Evolutionary conservation across 2,888 invertebrate species (phyloP).

Genomic region (Dimorphilus gyrociliatus): DNA sequence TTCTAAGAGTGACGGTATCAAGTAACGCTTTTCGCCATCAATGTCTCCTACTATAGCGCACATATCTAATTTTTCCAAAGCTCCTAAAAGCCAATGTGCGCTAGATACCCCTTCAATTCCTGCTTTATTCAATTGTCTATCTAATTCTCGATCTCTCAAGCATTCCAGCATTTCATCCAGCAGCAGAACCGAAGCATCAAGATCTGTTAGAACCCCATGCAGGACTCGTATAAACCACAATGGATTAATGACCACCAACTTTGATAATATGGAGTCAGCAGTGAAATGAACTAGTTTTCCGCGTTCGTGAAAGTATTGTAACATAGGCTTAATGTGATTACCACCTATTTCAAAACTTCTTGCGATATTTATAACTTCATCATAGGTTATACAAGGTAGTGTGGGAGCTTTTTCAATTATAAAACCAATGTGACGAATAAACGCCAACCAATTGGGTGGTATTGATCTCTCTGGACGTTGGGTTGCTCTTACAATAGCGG

Average conservation of each 20-base stretch:
- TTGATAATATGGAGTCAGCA: conserved; percentile 11
- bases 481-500: conserved; percentile 12
- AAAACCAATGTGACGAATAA: conserved; percentile 12
- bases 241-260: conserved; percentile 14
- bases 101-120: conserved; percentile 8
- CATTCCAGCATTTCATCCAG: conserved; percentile 8
- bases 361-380: conserved; percentile 13
- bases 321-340: too few species aligned
- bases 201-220: conserved; percentile 8
- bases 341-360: conserved; percentile 15
- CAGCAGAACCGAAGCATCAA: conserved; percentile 8
- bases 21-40: too few species aligned
- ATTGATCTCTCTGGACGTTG: conserved; percentile 8
- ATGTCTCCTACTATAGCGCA: too few species aligned
- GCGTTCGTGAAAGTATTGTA: conserved; percentile 14
- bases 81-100: conserved; percentile 13
- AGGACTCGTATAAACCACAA: conserved; percentile 14
- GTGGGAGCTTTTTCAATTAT: conserved; percentile 11
- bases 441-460: conserved; percentile 12
- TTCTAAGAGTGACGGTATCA: too few species aligned
- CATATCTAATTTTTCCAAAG: conserved; percentile 12
- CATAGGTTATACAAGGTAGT: conserved; percentile 12
- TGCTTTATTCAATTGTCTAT: conserved; percentile 11
- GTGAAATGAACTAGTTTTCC: conserved; percentile 14
- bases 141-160: conserved; percentile 13